Base-by-base conservation (phyloP, 2,113 vertebrate genomes). In the Prinia subflava region DNA sequence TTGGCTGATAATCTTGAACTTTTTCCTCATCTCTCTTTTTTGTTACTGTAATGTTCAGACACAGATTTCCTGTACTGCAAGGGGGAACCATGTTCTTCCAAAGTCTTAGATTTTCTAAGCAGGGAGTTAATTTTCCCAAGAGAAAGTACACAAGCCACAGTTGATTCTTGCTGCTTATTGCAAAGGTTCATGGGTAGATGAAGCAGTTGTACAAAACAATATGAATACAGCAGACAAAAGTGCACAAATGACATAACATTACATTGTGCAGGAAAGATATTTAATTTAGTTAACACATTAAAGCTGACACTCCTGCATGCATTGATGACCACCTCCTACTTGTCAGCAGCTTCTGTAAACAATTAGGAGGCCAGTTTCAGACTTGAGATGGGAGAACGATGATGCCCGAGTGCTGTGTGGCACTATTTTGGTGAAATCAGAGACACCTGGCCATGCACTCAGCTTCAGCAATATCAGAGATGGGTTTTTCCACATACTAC, bases 381-480 rank as follows among this genome's bases (percentile, higher is more conserved):
- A 16, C 27, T n/a, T 7, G 23, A 94, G 46, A 16, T 70, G 56
- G 14, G 22, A 27, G 9, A 88, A 21, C 20, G 53, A n/a, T 5
- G 3, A 35, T 77, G 33, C 22, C 37, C 17, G n/a, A 70, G 50
- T 59, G 11, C 15, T 4, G 1, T 14, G 12, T 77, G 69, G 27
- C 33, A 15, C n/a, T 31, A 6, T 60, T 57, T 69, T 65, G 37
- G 30, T 63, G 53, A 83, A 73, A 65, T 53, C n/a, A 71, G 27
- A 84, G 67, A 60, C 21, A 46, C 11, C 16, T 70, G 53, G 59
- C 16, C n/a, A 27, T 0, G 0, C 44, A 6, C 12, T 28, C 30
- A 42, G 15, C 25, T 74, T 86, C 75, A 65, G 11, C 31, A 60
- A 17, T 2, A 3, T 57, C 37, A 65, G 49, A 76, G 11, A 47